These are phyloP conservation scores for Delichon dasypus DNA, from an alignment of 2,797 vertebrate species.

Conservation along the genomic window DNA sequence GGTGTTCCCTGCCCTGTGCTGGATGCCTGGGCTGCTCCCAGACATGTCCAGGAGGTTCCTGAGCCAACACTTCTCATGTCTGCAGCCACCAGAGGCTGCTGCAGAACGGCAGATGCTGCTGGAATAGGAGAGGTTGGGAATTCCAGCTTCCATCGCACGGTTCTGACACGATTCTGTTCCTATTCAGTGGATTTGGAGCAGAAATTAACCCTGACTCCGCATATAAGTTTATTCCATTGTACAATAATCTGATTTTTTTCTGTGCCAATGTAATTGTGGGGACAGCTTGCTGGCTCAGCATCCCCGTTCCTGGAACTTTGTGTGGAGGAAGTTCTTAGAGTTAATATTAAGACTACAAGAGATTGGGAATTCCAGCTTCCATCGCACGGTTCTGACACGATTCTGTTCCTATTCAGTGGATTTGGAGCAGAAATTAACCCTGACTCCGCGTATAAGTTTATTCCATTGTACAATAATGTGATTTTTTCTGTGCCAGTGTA, in stretches of 20 bases:
- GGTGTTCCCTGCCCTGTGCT: background rate
- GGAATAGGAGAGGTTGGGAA: background rate
- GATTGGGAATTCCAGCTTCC: background rate
- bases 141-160: background rate
- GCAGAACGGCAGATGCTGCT: background rate
- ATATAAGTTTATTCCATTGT: background rate
- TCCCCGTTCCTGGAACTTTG: background rate
- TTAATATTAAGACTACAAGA: no score
- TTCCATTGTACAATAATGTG: background rate
- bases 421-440: background rate
- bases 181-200: background rate
- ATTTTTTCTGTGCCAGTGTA: background rate
- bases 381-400: background rate
- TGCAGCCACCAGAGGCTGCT: constrained; percentile 56
- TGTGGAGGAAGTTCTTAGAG: no score
- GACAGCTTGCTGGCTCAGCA: background rate
- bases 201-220: background rate
- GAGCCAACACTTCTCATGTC: background rate
- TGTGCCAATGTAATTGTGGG: background rate
- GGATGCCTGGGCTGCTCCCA: background rate
- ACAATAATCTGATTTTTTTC: background rate
- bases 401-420: background rate
- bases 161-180: background rate
- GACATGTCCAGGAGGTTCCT: background rate
- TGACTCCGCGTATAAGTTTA: background rate